A percentile compares a stretch with the other conserved stretches of the same genome.
Evolutionary conservation across 2,113 vertebrate genomes (phyloP).

Genomic region (Peromyscus leucopus): DNA sequence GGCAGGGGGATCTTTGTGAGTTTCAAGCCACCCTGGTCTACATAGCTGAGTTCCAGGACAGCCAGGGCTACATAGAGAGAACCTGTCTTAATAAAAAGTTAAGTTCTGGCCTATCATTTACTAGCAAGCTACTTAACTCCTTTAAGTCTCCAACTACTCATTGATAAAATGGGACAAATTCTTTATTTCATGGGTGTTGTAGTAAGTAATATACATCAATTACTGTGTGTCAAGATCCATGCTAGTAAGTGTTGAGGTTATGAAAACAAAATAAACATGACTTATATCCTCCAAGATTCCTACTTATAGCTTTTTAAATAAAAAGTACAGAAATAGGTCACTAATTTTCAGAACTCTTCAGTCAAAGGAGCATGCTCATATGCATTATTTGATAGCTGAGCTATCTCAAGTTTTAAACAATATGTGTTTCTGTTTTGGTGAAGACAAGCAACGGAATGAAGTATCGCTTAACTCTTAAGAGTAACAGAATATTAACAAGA

Average conservation of each 20-base stretch:
- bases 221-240: neutral
- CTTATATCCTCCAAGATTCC: slow-evolving; percentile 22
- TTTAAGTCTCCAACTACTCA: neutral
- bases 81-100: neutral
- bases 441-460: neutral
- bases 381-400: neutral
- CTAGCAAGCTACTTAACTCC: neutral
- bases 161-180: slow-evolving; percentile 15
- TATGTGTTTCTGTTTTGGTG: neutral
- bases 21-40: neutral
- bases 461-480: neutral
- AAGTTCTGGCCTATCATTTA: neutral
- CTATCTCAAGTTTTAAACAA: neutral
- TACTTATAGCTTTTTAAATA: neutral
- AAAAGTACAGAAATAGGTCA: slow-evolving; percentile 11
- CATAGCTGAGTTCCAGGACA: neutral
- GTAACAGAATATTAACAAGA: slow-evolving; percentile 19
- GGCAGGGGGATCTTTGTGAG: neutral
- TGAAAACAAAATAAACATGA: slow-evolving; percentile 9
- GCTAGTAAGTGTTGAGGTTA: neutral
- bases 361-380: slow-evolving; percentile 5
- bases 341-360: slow-evolving; percentile 27
- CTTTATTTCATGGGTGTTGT: slow-evolving; percentile 19
- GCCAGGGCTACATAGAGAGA: neutral
- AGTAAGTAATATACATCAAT: neutral